Conservation (phyloP, 2,113 vertebrate species). For the Serilophus lunatus region DNA sequence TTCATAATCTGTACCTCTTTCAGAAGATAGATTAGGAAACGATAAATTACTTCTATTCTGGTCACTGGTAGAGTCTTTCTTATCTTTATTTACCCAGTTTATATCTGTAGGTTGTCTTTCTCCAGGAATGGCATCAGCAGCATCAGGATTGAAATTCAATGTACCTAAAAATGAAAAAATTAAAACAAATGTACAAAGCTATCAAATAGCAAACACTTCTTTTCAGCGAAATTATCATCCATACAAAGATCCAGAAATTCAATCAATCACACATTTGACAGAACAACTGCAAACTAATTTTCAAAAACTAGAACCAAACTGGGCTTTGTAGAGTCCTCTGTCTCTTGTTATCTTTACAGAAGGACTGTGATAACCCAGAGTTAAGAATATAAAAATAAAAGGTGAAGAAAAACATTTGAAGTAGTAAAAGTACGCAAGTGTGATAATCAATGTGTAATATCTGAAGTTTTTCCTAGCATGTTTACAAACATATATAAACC, state of each 20-base stretch:
- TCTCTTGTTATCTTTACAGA: neutral
- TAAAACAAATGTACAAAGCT: neutral
- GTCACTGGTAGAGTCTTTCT: slow-evolving; percentile 72
- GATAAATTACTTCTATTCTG: slow-evolving; percentile 64
- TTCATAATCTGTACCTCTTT: slow-evolving; percentile 62
- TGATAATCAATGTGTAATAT: neutral
- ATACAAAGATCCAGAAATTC: neutral
- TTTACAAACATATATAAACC: neutral
- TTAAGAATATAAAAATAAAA: neutral
- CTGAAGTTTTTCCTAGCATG: neutral
- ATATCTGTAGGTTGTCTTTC: slow-evolving; percentile 69
- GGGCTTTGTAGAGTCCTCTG: neutral
- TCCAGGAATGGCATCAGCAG: slow-evolving; percentile 72
- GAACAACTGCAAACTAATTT: neutral
- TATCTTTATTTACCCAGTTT: slow-evolving; percentile 74
- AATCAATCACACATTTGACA: neutral
- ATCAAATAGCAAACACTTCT: neutral
- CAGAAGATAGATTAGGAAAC: slow-evolving; percentile 66
- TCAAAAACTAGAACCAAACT: neutral
- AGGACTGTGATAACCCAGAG: neutral
- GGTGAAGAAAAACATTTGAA: neutral
- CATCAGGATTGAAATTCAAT: slow-evolving; percentile 77
- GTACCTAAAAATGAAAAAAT: slow-evolving; percentile 58
- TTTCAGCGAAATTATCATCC: neutral
- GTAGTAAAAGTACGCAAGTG: neutral